Percentiles rank a stretch among this genome's conserved stretches.
These are phyloP conservation scores for Onychomys arenicola DNA, from an alignment of 2,797 vertebrate species.

Conservation along the genomic window DNA sequence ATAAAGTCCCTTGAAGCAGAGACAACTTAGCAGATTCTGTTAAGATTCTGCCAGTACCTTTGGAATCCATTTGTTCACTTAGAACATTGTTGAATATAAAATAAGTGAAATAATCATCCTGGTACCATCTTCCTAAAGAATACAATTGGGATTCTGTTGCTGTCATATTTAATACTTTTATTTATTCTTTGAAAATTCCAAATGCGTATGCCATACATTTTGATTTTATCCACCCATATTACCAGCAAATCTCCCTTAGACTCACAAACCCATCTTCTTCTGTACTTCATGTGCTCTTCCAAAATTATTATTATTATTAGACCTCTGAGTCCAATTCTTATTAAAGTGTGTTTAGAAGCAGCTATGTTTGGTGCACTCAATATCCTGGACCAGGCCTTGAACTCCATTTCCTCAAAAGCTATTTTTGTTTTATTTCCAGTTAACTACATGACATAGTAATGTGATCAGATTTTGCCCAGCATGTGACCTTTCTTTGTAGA, in stretches of 20 bases:
- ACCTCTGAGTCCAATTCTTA: not conserved
- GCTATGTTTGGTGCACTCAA: not conserved
- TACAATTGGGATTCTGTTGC: not conserved
- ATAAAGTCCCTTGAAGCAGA: slow-evolving; percentile 55
- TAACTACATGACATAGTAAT: slow-evolving; percentile 33
- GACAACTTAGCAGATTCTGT: slow-evolving; percentile 58
- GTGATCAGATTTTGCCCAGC: not conserved
- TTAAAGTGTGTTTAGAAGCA: slow-evolving; percentile 23
- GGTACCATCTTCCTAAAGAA: not conserved
- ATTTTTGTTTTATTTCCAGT: slow-evolving; percentile 34
- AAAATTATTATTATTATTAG: not conserved
- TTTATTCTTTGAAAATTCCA: not conserved
- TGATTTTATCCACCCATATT: not conserved
- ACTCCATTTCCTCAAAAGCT: slow-evolving; percentile 39
- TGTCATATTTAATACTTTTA: not conserved
- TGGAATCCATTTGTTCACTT: not conserved
- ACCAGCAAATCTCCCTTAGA: not conserved
- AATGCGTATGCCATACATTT: not conserved
- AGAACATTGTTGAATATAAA: slow-evolving; percentile 50
- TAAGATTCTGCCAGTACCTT: slow-evolving; percentile 40
- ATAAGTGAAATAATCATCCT: not conserved
- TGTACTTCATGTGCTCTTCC: not conserved
- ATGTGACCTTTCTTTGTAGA: not conserved
- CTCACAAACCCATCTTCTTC: not conserved
- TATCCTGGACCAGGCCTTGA: slow-evolving; percentile 22